A percentile compares a stretch with the other conserved stretches of the same genome.
Conservation (phyloP, 1,140 invertebrate species). For the Tetramorium alpestre region DNA sequence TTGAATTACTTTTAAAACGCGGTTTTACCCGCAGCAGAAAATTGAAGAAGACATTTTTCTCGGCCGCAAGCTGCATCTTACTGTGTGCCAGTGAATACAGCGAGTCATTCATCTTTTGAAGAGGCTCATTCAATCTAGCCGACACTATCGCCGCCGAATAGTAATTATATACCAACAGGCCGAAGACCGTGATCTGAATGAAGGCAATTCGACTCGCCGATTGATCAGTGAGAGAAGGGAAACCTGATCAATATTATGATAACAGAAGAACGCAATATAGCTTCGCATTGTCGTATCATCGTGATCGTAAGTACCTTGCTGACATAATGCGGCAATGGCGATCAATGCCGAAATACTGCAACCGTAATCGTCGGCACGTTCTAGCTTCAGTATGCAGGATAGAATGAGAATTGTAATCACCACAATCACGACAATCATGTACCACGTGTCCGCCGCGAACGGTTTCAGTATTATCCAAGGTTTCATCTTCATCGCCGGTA, state of each 20-base stretch:
- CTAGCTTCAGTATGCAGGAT: conserved; percentile 44
- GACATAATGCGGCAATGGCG: conserved; percentile 71
- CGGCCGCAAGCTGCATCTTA: conserved; percentile 44
- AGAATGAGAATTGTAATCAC: conserved; percentile 33
- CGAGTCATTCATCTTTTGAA: conserved; percentile 70
- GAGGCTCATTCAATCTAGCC: conserved; percentile 57
- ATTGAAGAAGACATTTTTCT: conserved; percentile 44
- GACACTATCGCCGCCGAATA: conserved; percentile 70
- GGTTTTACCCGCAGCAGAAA: conserved; percentile 54
- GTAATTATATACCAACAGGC: conserved; percentile 66
- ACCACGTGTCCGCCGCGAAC: conserved; percentile 66
- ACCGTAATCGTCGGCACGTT: conserved; percentile 1
- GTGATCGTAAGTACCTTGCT: conserved; percentile 72
- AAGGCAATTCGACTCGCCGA: conserved; percentile 59
- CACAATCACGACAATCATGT: conserved; percentile 28
- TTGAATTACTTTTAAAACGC: background rate
- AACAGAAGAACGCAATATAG: background rate
- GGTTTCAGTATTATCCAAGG: conserved; percentile 62
- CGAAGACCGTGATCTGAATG: conserved; percentile 62
- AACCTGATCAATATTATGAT: conserved; percentile 41
- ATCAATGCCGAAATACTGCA: conserved; percentile 56
- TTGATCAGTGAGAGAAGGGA: conserved; percentile 33
- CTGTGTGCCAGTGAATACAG: conserved; percentile 53
- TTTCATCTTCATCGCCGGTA: conserved; percentile 56
- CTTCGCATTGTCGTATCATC: background rate